Evolutionary conservation across 2,113 vertebrate genomes (phyloP).

Genomic region (Psittacula cyanocephala): DNA sequence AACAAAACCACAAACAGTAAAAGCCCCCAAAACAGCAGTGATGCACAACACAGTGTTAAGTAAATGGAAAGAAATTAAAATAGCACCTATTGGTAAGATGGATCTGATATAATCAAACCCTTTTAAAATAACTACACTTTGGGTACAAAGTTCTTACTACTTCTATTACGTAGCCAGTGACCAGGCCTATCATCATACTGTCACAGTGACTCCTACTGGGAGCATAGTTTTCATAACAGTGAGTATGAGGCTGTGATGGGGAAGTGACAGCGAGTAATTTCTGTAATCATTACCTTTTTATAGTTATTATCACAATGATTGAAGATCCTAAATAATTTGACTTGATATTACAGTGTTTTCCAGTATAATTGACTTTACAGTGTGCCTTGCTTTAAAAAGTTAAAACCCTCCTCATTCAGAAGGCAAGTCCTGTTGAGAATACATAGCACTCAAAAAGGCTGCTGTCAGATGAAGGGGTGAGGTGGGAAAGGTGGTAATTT

Average conservation of each 20-base stretch:
- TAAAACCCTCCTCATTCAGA: neutral
- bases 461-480: neutral
- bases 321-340: neutral
- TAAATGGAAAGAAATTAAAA: neutral
- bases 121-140: neutral
- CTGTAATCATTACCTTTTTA: neutral
- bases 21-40: too few species aligned
- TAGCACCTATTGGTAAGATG: neutral
- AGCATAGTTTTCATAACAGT: neutral
- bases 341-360: too few species aligned
- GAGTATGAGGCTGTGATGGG: neutral
- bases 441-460: neutral
- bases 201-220: neutral
- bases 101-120: neutral
- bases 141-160: neutral
- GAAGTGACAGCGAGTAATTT: neutral
- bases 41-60: neutral
- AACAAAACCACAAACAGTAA: too few species aligned
- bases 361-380: neutral
- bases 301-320: neutral
- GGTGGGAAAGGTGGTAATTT: neutral
- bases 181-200: neutral
- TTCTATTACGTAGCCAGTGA: neutral
- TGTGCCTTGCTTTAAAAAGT: neutral
- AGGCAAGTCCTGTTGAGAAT: neutral